Evolutionary conservation across 2,113 vertebrate genomes (phyloP).

Genomic region (Cephalopterus ornatus): DNA sequence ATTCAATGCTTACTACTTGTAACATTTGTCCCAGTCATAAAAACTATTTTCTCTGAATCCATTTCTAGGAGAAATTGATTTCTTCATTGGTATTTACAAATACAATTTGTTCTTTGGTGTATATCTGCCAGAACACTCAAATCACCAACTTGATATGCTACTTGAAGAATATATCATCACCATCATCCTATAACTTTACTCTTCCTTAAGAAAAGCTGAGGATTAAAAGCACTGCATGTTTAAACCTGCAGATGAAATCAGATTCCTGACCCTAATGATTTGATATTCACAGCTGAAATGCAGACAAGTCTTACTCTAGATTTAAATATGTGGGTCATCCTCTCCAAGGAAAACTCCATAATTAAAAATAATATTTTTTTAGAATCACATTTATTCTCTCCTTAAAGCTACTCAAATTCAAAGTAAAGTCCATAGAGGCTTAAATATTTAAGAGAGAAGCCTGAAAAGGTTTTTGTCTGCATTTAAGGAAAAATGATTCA

Average conservation of each 20-base stretch:
- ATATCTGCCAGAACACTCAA: not conserved
- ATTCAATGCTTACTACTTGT: not conserved
- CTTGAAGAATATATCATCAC: not conserved
- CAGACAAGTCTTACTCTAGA: not conserved
- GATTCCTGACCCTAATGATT: not conserved
- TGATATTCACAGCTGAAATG: conserved; percentile 17
- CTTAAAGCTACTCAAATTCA: not conserved
- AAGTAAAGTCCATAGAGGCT: not conserved
- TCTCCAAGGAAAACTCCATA: conserved; percentile 19
- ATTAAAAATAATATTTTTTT: not conserved
- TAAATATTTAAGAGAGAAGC: not conserved
- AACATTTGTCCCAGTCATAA: not conserved
- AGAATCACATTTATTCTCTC: not conserved
- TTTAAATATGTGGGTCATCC: not conserved
- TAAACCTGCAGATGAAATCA: conserved; percentile 2
- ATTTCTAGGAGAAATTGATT: not conserved
- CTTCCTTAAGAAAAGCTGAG: not conserved
- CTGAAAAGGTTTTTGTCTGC: not conserved
- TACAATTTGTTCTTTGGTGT: not conserved
- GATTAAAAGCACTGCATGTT: not conserved
- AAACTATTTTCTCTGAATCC: not conserved
- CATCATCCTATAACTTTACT: not conserved
- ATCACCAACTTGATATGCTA: not conserved
- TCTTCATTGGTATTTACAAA: not conserved
- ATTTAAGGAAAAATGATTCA: not conserved